Evolutionary conservation across 2,888 invertebrate species (phyloP), one percentile per base, ranked within the genome.

Genomic region (Priapulus caudatus): DNA sequence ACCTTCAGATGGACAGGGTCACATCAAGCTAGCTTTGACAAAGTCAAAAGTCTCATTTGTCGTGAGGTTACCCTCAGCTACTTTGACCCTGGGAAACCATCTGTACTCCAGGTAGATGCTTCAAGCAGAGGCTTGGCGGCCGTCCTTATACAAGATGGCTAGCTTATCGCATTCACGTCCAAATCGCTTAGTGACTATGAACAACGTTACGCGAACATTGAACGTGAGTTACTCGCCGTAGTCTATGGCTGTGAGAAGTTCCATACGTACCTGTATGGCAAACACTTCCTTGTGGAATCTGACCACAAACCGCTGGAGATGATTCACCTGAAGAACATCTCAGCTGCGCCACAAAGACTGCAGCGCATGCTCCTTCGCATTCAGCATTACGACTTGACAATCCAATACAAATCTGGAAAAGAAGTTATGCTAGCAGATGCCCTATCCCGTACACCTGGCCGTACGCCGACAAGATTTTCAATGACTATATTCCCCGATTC

Each of bases 231-330:
- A 0, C 54, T 71, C 4, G 69, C 65, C 3, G 52, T n/a, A n/a
- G n/a, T n/a, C n/a, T n/a, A n/a, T n/a, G n/a, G n/a, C n/a, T n/a
- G n/a, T n/a, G n/a, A n/a, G n/a, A n/a, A n/a, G n/a, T n/a, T n/a
- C n/a, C n/a, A n/a, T n/a, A n/a, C n/a, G n/a, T n/a, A n/a, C n/a
- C n/a, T n/a, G n/a, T n/a, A n/a, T n/a, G n/a, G n/a, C n/a, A n/a
- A n/a, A n/a, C n/a, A n/a, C 20, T 59, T 71, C 33, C 50, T 44
- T n/a, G 49, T 70, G 1, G 59, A 63, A 56, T 71, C 69, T 0
- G 69, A 72, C 54, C 69, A 70, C 58, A 68, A 67, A 53, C 69
- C 69, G 1, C 54, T 69, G 3, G 50, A 67, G 1, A 55, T n/a
- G n/a, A n/a, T n/a, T n/a, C n/a, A n/a, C n/a, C n/a, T n/a, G n/a